Percentiles rank a stretch among this genome's conserved stretches.
phyloP scores from a whole-genome alignment of 2,113 vertebrate species.

The Conger conger region DNA sequence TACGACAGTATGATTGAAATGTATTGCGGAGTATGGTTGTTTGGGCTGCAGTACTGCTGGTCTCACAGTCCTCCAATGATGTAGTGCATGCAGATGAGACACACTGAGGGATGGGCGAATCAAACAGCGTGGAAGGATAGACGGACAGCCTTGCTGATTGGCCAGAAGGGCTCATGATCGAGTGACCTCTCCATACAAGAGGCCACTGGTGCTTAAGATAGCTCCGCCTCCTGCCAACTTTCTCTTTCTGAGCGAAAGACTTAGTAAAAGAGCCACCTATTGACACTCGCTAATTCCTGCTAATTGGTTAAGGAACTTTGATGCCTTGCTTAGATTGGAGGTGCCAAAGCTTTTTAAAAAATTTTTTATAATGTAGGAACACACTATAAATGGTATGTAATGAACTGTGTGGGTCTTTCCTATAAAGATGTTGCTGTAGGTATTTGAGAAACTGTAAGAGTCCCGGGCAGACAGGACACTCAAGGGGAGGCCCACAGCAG shows the following conservation, averaged over 20 bases:
- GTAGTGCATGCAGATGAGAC: conserved; percentile 64
- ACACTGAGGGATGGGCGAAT: conserved; percentile 53
- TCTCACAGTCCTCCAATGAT: conserved; percentile 12
- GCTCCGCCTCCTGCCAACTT: background rate
- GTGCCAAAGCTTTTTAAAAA: background rate
- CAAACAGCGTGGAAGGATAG: conserved; percentile 13
- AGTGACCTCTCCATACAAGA: background rate
- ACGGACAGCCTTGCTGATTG: background rate
- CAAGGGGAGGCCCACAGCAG: no score
- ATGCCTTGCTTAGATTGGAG: background rate
- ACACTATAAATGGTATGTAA: background rate
- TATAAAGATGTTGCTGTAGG: background rate
- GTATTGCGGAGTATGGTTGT: conserved; percentile 19
- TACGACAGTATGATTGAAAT: conserved; percentile 31
- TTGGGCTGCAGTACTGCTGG: conserved; percentile 31
- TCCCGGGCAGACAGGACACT: conserved; percentile 10
- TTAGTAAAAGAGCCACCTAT: conserved; percentile 29
- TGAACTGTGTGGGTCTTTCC: background rate
- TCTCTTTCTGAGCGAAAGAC: background rate
- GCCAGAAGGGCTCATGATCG: background rate
- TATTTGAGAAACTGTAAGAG: conserved; percentile 12
- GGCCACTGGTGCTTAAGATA: background rate
- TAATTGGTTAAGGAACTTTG: background rate
- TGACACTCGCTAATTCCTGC: background rate
- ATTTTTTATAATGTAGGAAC: background rate